phyloP scores from a whole-genome alignment of 2,888 invertebrate species.

The Apotomis capreana region DNA sequence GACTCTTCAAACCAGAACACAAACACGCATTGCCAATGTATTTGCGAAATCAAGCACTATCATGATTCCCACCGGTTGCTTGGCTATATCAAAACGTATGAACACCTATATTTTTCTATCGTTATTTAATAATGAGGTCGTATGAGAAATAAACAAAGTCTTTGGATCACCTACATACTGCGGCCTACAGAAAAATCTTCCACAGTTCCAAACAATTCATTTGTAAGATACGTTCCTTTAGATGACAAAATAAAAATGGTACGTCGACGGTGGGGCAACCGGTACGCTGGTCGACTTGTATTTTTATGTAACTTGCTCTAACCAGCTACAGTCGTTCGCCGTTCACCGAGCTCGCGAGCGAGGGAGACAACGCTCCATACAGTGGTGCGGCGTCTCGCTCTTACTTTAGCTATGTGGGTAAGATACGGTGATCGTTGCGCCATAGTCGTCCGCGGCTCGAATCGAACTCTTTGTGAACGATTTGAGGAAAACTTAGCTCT shows the following conservation, averaged over 20 bases:
- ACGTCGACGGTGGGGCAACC: constrained; percentile 62
- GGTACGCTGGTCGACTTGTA: constrained; percentile 65
- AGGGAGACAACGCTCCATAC: constrained; percentile 3
- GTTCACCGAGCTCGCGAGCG: constrained; percentile 23
- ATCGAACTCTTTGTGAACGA: constrained; percentile 38
- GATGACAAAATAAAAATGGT: constrained; percentile 60
- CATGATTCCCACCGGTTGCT: no score
- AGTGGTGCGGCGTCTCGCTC: constrained; percentile 26
- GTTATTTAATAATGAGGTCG: no score
- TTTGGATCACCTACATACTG: no score
- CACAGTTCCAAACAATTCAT: not conserved
- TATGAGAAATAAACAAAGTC: no score
- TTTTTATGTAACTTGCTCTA: constrained; percentile 74
- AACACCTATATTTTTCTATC: no score
- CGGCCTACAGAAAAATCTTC: no score
- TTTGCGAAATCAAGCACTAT: no score
- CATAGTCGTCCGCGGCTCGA: constrained; percentile 33
- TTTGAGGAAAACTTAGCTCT: constrained; percentile 36
- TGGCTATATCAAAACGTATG: no score
- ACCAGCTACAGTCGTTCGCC: constrained; percentile 16
- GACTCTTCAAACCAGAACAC: no score
- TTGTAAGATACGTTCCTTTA: constrained; percentile 2
- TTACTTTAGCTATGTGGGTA: constrained; percentile 16
- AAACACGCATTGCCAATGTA: no score
- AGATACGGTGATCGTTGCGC: constrained; percentile 33